phyloP scores from a whole-genome alignment of 2,888 invertebrate genomes.

The Trichacis sp. region DNA sequence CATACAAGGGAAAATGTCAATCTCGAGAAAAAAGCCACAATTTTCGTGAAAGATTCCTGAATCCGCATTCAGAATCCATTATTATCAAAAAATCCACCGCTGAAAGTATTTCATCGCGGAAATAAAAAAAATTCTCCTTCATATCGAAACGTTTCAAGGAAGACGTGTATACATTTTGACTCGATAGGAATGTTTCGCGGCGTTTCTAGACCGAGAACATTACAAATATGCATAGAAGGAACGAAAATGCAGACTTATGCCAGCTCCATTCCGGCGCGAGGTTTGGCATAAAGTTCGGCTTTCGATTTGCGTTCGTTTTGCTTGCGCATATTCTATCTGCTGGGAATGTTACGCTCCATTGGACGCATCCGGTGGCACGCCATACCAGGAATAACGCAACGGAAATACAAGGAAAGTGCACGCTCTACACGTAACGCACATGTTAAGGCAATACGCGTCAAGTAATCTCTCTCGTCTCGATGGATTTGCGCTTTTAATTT shows the following conservation, averaged over 20 bases:
- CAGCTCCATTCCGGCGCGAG: conserved; percentile 33
- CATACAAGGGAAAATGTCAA: too few relatives aligned
- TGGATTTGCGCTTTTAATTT: neutral
- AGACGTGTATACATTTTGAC: neutral
- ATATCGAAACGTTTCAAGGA: neutral
- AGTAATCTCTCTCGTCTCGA: neutral
- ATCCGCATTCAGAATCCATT: too few relatives aligned
- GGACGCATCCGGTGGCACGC: conserved; percentile 42
- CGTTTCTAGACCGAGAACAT: conserved; percentile 23
- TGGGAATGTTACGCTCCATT: conserved; percentile 47
- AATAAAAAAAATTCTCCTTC: too few relatives aligned
- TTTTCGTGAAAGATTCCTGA: too few relatives aligned
- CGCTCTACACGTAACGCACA: conserved; percentile 13
- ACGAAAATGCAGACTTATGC: conserved; percentile 22
- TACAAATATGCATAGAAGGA: conserved; percentile 6
- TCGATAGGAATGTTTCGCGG: conserved; percentile 27
- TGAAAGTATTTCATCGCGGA: too few relatives aligned
- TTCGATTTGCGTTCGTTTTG: conserved; percentile 43
- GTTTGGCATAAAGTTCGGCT: conserved; percentile 37
- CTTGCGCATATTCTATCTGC: conserved; percentile 40
- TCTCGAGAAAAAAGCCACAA: too few relatives aligned
- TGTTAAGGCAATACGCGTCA: neutral
- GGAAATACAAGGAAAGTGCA: conserved; percentile 23
- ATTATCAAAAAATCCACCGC: too few relatives aligned
- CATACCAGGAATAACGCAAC: conserved; percentile 33